A percentile compares a stretch with the other conserved stretches of the same genome.
Evolutionary conservation across 2,888 invertebrate species (phyloP).

Genomic region (Agriopis leucophaearia): DNA sequence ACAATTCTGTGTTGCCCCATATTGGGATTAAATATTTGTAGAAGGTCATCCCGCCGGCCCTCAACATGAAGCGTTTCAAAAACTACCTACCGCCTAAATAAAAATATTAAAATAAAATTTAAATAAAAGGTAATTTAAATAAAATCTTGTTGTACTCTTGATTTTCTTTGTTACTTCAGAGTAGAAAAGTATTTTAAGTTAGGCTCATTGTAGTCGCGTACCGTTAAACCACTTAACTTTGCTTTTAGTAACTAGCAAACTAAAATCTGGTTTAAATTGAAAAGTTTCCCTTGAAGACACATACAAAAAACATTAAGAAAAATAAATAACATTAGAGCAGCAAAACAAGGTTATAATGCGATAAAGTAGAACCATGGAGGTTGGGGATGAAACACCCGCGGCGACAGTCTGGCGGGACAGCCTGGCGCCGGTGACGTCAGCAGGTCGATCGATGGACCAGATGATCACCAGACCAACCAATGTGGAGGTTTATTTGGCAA

Average conservation of each 20-base stretch:
- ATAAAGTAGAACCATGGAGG: constrained; percentile 54
- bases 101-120: too few relatives aligned
- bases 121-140: too few relatives aligned
- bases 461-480: constrained; percentile 59
- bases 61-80: too few relatives aligned
- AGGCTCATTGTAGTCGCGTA: not conserved
- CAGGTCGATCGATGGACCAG: constrained; percentile 67
- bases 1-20: too few relatives aligned
- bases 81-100: too few relatives aligned
- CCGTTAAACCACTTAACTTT: not conserved
- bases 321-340: constrained; percentile 35
- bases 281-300: not conserved
- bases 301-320: constrained; percentile 23
- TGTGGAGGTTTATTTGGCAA: constrained; percentile 49
- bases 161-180: too few relatives aligned
- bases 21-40: too few relatives aligned
- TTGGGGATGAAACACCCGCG: constrained; percentile 52
- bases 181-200: too few relatives aligned
- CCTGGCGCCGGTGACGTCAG: constrained; percentile 73
- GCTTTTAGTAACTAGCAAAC: not conserved
- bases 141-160: too few relatives aligned
- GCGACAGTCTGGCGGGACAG: constrained; percentile 74
- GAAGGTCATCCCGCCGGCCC: too few relatives aligned
- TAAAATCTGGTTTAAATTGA: not conserved
- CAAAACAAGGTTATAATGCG: constrained; percentile 42